Evolutionary conservation across 2,797 vertebrate genomes (phyloP), one percentile per base, ranked within the genome.

Genomic region (Phylloscopus collybita): DNA sequence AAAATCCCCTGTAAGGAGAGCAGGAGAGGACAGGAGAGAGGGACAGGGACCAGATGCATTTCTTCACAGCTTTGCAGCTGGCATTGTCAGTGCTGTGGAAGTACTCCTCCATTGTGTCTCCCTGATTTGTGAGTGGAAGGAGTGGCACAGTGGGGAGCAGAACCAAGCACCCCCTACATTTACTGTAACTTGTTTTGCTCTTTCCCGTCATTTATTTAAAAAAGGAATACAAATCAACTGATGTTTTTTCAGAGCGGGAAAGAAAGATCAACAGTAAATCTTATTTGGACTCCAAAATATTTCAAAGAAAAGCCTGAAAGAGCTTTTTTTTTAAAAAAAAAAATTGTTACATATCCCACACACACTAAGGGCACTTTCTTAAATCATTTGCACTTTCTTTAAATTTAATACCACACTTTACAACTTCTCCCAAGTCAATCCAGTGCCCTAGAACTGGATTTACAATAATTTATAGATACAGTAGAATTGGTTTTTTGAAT

Each of bases 191-290:
- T 90, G 20, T 61, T 60, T 88, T 61, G 19, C 29, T 76, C 56
- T 60, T 54, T 80, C 29, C 25, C 34, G 45, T 53, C 26, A 80
- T 72, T 92, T 93, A 67, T 92, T 96, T 95, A 78, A 87, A 95
- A 95, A 95, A 90, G 80, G 25, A 92, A 34, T n/a, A 32, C 29
- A 92, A 91, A 90, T 83, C 62, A 74, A 36, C 51, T 66, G 65
- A 78, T 81, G 4, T 86, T 89, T 91, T 72, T 85, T 66, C 30
- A n/a, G 62, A 74, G 74, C 74, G 20, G 42, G 73, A 92, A 91
- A 91, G 62, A 94, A 81, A 81, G 40, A 73, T 78, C 60, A 72
- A 25, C 14, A 54, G 5, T 76, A 92, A 95, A 93, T 86, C 79
- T 82, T 80, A 25, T 22, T 72, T 83, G 74, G 57, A 64, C 36